A percentile compares a stretch with the other conserved stretches of the same genome.
Evolutionary conservation across 2,113 vertebrate species (phyloP).

Genomic region (Sinocyclocheilus grahami): DNA sequence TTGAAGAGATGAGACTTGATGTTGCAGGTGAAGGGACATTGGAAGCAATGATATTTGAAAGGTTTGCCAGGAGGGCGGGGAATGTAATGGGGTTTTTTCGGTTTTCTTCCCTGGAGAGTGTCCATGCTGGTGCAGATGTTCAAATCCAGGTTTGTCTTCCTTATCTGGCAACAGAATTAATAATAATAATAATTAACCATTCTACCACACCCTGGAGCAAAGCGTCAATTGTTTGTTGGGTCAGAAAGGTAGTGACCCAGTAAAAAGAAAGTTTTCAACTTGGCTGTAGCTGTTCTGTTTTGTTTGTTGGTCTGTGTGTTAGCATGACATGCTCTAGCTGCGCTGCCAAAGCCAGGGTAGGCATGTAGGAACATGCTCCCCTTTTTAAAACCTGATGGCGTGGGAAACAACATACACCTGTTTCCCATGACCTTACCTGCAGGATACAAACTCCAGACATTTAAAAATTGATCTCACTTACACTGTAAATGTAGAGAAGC

Average conservation of each 20-base stretch:
- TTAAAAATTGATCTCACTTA: conserved; percentile 61
- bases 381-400: conserved; percentile 81
- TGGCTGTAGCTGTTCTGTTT: conserved; percentile 27
- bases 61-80: conserved; percentile 95
- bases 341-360: conserved; percentile 61
- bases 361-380: conserved; percentile 84
- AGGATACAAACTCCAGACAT: conserved; percentile 60
- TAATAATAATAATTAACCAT: background rate
- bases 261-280: conserved; percentile 57
- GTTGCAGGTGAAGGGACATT: conserved; percentile 98
- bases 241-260: background rate
- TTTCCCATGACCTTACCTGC: conserved; percentile 91
- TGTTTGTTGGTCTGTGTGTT: conserved; percentile 41
- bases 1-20: conserved; percentile 99
- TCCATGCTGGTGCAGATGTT: conserved; percentile 76
- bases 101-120: conserved; percentile 87
- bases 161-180: background rate
- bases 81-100: conserved; percentile 97
- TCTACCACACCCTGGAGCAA: background rate
- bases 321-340: conserved; percentile 58
- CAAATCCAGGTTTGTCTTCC: background rate
- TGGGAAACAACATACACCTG: conserved; percentile 89
- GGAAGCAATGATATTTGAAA: conserved; percentile 98
- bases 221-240: conserved; percentile 8
- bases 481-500: conserved; percentile 4